phyloP scores from a whole-genome alignment of 2,797 vertebrate genomes.

The Trematomus bernacchii region DNA sequence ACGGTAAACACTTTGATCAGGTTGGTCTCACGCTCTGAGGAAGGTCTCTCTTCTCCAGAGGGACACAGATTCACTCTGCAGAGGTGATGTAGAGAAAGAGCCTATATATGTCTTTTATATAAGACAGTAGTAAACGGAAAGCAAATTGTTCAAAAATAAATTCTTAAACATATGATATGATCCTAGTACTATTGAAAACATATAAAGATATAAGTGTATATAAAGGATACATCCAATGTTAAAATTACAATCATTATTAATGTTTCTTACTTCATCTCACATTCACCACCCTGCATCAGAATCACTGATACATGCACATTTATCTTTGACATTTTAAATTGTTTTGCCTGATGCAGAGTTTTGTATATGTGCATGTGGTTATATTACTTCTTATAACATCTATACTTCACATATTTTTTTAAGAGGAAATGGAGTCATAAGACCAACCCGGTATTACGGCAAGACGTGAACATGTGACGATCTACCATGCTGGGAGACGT shows the following conservation, averaged over 20 bases:
- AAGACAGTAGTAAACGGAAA: background rate
- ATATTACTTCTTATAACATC: background rate
- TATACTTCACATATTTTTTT: background rate
- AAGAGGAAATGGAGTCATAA: background rate
- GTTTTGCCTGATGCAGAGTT: background rate
- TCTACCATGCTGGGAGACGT: too few relatives aligned
- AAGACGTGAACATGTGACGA: too few relatives aligned
- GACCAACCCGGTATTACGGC: too few relatives aligned
- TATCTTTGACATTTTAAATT: background rate
- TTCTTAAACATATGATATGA: background rate
- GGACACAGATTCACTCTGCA: background rate
- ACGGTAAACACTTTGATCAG: conserved; percentile 26
- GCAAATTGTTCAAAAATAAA: background rate
- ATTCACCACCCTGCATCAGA: conserved; percentile 4
- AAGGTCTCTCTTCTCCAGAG: background rate
- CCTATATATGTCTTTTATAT: background rate
- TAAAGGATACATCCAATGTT: background rate
- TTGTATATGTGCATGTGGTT: background rate
- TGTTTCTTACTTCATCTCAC: background rate
- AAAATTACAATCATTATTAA: background rate
- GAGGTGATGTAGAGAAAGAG: background rate
- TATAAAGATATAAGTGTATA: too few relatives aligned
- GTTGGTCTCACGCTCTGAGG: conserved; percentile 22
- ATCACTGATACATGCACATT: background rate
- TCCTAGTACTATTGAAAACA: background rate